These are phyloP conservation scores for Phylloscopus whistleri DNA, from an alignment of 2,113 vertebrate genomes.

Conservation along the genomic window DNA sequence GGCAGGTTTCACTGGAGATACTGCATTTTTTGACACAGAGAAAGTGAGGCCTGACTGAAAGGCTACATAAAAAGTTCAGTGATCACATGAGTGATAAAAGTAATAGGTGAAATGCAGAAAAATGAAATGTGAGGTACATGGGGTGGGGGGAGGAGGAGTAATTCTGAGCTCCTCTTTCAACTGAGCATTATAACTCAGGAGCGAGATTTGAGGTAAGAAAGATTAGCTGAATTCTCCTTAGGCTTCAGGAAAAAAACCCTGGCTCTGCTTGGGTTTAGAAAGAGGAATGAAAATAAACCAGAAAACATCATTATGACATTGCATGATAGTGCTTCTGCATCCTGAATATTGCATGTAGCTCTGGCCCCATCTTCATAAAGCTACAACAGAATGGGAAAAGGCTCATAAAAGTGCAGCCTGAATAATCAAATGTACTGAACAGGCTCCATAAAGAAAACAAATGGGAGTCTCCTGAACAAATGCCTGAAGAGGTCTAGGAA, in stretches of 20 bases:
- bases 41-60: background rate
- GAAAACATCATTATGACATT: background rate
- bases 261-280: background rate
- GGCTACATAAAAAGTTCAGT: background rate
- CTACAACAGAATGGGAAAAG: background rate
- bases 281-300: background rate
- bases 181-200: background rate
- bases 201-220: background rate
- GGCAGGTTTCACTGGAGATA: background rate
- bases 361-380: background rate
- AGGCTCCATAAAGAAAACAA: background rate
- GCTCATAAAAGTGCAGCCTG: background rate
- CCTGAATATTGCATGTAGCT: background rate
- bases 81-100: rapidly evolving
- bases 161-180: background rate
- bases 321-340: background rate
- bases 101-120: background rate
- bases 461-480: background rate
- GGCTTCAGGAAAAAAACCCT: background rate
- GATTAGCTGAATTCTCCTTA: background rate
- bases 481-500: background rate
- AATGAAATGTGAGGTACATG: background rate
- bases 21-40: background rate
- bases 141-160: rapidly evolving
- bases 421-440: background rate